Percentiles rank a stretch among this genome's conserved stretches.
These are phyloP conservation scores for Danionella cerebrum DNA, from an alignment of 2,113 vertebrate genomes.

Conservation along the genomic window DNA sequence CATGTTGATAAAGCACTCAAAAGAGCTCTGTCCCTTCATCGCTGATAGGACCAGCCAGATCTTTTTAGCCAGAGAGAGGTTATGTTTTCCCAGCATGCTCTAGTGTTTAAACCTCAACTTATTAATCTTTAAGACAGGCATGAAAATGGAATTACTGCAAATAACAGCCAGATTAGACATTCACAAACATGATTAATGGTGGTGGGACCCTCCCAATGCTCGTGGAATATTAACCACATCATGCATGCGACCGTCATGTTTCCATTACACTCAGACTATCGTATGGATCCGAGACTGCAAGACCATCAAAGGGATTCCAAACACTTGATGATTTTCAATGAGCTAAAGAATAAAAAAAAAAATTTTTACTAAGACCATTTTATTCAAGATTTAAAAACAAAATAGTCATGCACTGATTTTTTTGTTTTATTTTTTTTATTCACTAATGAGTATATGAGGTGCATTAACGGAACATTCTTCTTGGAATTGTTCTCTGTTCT, in stretches of 20 bases:
- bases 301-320: slow-evolving; percentile 2
- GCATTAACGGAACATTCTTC: too few relatives aligned
- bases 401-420: too few relatives aligned
- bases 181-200: slow-evolving; percentile 39
- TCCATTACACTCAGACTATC: not conserved
- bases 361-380: too few relatives aligned
- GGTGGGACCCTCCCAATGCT: slow-evolving; percentile 17
- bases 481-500: too few relatives aligned
- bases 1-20: not conserved
- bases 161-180: slow-evolving; percentile 41
- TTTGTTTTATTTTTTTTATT: too few relatives aligned
- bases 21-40: not conserved
- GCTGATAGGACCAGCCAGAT: not conserved
- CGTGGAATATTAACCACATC: slow-evolving; percentile 32
- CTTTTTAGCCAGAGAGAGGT: not conserved
- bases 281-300: not conserved
- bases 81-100: slow-evolving; percentile 3
- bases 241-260: slow-evolving; percentile 4
- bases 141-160: slow-evolving; percentile 31
- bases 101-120: slow-evolving; percentile 22
- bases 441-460: too few relatives aligned
- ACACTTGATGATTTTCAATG: too few relatives aligned
- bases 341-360: too few relatives aligned
- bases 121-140: slow-evolving; percentile 37
- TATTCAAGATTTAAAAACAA: too few relatives aligned